Base-by-base conservation (phyloP, 2,888 invertebrate genomes). In the Pterobdella sp. region DNA sequence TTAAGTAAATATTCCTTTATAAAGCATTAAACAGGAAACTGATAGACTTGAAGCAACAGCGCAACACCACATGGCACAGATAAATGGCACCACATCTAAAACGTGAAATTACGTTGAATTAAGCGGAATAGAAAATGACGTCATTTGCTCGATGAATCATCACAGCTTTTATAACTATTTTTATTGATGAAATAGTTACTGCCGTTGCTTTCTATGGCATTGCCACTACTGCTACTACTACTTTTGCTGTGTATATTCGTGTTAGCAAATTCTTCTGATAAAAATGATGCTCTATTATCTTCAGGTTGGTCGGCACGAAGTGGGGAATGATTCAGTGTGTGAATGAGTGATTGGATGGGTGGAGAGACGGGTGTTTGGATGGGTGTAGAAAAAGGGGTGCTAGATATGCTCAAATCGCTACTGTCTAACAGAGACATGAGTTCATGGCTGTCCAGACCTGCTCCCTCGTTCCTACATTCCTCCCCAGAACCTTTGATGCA, bases 341-440 rank as follows among this genome's bases (percentile, higher is more conserved):
- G 60, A 56, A 56, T 26, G 10, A 26, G 60, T 4, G 60, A 26
- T 22, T 22, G 60, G 3, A 56, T 22, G 26, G 60, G 60, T 4
- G 60, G 18, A 26, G 60, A 26, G 52, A 71, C 68, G 22, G 67
- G 77, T 56, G 56, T 81, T 10, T 89, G 88, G 75, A 89, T 89
- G 18, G 89, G 91, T 73, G 90, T 92, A 78, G 90, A 87, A 78
- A 90, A 92, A 76, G 92, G 93, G 0, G 89, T 90, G 1, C 89
- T 89, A 79, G 88, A 90, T 82, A 90, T 90, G 81, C 90, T 91
- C 77, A 96, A 87, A 84, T 96, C 96, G 85, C 94, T 95, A 79
- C 94, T 93, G 79, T 96, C 94, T 77, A 97, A 87, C 76, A 96
- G 87, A 36, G 91, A 89, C 79, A 97, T 88, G 76, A 97, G 86